phyloP scores from a whole-genome alignment of 2,888 invertebrate genomes.

The Nomada goodeniana region DNA sequence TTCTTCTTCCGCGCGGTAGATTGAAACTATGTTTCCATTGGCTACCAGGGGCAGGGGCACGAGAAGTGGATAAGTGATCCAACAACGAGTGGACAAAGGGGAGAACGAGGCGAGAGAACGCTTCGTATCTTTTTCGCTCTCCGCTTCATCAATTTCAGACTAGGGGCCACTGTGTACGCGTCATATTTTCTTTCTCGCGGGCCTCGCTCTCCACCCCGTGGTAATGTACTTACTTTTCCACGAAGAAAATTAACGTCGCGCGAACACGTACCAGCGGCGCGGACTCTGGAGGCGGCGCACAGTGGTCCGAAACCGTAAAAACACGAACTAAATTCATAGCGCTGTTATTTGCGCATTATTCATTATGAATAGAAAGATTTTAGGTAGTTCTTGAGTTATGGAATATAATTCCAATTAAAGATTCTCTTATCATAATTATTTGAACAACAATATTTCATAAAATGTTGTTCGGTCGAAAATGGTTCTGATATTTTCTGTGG shows the following conservation, averaged over 20 bases:
- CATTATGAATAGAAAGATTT: too few species aligned
- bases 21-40: slow-evolving; percentile 56
- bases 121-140: slow-evolving; percentile 41
- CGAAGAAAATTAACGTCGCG: slow-evolving; percentile 64
- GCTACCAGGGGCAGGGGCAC: slow-evolving; percentile 12
- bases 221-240: slow-evolving; percentile 62
- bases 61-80: slow-evolving; percentile 46
- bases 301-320: too few species aligned
- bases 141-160: slow-evolving; percentile 63
- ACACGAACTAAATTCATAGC: too few species aligned
- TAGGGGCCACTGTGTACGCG: slow-evolving; percentile 27
- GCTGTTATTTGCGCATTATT: too few species aligned
- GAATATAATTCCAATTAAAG: too few species aligned
- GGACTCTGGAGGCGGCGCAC: slow-evolving; percentile 22
- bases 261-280: slow-evolving; percentile 56
- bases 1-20: slow-evolving; percentile 55
- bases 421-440: too few species aligned
- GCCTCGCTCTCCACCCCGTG: neutral
- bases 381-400: too few species aligned
- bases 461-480: too few species aligned
- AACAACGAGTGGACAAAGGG: slow-evolving; percentile 51
- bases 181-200: slow-evolving; percentile 56
- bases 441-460: too few species aligned
- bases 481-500: too few species aligned
- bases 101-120: slow-evolving; percentile 15